Conservation (phyloP, 2,888 invertebrate species). For the Odontomyia ornata region DNA sequence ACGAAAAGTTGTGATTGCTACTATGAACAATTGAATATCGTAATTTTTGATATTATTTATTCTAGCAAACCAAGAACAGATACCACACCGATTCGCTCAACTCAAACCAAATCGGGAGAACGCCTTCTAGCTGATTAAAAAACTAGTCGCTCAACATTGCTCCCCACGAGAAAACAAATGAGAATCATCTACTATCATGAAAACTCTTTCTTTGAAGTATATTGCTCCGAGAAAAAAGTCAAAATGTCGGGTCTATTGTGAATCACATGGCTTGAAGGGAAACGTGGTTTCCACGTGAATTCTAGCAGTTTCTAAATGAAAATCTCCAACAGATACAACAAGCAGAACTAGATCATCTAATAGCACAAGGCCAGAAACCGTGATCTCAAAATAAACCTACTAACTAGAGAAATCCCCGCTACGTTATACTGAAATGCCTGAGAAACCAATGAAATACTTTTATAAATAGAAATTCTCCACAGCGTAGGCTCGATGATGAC, state of each 20-base stretch:
- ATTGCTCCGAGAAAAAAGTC: background rate
- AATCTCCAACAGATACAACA: background rate
- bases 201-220: too few species aligned
- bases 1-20: too few species aligned
- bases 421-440: too few species aligned
- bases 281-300: background rate
- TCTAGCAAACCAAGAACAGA: too few species aligned
- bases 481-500: background rate
- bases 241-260: background rate
- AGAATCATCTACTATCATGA: background rate
- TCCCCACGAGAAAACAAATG: background rate
- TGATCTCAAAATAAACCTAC: background rate
- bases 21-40: too few species aligned
- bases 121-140: slow-evolving; percentile 5
- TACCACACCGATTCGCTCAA: too few species aligned
- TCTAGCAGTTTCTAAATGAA: background rate
- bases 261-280: background rate
- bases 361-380: too few species aligned
- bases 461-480: slow-evolving; percentile 8
- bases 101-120: background rate
- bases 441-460: background rate
- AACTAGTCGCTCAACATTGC: background rate
- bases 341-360: too few species aligned
- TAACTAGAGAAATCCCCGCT: too few species aligned
- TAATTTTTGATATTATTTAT: too few species aligned